phyloP scores from a whole-genome alignment of 2,888 invertebrate genomes.

The Cantharis nigra region DNA sequence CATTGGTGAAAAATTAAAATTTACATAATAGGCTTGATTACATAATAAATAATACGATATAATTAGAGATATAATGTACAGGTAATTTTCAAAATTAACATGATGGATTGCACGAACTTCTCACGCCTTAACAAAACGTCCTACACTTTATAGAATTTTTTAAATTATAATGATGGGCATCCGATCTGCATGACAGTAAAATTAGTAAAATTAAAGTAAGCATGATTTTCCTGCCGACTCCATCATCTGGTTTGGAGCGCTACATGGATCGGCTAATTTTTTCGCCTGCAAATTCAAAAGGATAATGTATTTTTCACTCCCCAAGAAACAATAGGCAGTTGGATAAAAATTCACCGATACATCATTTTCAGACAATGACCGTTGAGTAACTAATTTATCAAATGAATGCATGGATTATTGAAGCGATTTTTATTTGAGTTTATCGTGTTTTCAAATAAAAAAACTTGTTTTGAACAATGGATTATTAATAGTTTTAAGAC shows the following conservation, averaged over 20 bases:
- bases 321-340: neutral
- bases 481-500: neutral
- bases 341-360: neutral
- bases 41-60: neutral
- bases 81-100: neutral
- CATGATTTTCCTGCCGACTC: neutral
- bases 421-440: neutral
- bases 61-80: neutral
- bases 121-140: constrained; percentile 1
- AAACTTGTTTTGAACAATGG: neutral
- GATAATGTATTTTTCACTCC: neutral
- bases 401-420: neutral
- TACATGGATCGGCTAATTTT: neutral
- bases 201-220: neutral
- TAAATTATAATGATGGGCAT: neutral
- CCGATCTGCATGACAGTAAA: neutral
- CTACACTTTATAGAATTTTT: neutral
- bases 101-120: neutral
- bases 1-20: neutral
- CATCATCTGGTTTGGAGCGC: neutral
- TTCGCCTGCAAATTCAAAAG: neutral
- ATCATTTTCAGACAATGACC: neutral
- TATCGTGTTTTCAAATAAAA: neutral
- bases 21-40: neutral
- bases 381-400: neutral